Evolutionary conservation across 2,113 vertebrate genomes (phyloP).

Genomic region (Struthio camelus): DNA sequence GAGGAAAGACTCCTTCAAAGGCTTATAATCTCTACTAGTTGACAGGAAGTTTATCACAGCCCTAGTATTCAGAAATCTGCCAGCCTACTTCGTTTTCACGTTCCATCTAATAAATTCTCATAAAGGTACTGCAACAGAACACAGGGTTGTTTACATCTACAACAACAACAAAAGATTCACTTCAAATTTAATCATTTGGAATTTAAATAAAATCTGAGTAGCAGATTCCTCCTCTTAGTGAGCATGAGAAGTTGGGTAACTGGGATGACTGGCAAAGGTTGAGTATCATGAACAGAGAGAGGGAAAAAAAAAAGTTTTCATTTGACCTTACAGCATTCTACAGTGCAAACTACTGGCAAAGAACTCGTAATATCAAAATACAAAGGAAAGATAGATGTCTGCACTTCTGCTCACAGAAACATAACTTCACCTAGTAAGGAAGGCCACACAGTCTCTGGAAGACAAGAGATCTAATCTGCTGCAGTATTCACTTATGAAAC

Average conservation of each 20-base stretch:
- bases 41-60: neutral
- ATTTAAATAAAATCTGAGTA: neutral
- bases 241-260: neutral
- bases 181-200: neutral
- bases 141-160: neutral
- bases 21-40: neutral
- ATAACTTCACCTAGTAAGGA: neutral
- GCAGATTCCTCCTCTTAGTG: neutral
- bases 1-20: neutral
- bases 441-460: neutral
- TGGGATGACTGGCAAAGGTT: neutral
- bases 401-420: neutral
- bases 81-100: neutral
- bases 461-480: neutral
- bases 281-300: neutral
- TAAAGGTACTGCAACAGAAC: neutral
- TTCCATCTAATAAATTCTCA: neutral
- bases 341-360: neutral
- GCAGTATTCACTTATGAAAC: neutral
- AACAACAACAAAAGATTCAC: neutral
- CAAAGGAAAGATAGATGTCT: fast-evolving
- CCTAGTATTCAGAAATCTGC: neutral
- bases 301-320: neutral
- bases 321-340: neutral
- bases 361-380: neutral